Conservation (phyloP, 2,113 vertebrate species). For the Elephas maximus region DNA sequence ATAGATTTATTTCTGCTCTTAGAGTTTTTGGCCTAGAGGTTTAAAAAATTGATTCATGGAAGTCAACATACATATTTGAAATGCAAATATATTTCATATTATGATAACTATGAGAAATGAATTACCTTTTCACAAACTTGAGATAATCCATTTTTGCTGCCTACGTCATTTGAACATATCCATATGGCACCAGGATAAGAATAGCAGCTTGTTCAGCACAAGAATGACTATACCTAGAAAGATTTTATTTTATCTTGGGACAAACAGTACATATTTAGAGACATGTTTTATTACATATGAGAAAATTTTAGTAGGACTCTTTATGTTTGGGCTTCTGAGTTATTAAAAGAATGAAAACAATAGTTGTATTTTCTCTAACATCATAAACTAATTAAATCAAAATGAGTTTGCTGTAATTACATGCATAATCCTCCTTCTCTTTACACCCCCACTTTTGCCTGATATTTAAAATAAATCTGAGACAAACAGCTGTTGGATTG, state of each 20-base stretch:
- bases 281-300: slow-evolving; percentile 74
- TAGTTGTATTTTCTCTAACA: slow-evolving; percentile 75
- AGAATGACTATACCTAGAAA: slow-evolving; percentile 82
- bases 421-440: slow-evolving; percentile 71
- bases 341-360: slow-evolving; percentile 82
- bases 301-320: slow-evolving; percentile 73
- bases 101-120: slow-evolving; percentile 75
- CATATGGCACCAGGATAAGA: slow-evolving; percentile 79
- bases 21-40: slow-evolving; percentile 69
- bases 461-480: slow-evolving; percentile 78
- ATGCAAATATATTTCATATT: slow-evolving; percentile 77
- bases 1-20: slow-evolving; percentile 54
- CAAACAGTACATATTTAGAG: slow-evolving; percentile 78
- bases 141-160: slow-evolving; percentile 83
- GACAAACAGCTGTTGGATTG: slow-evolving; percentile 68
- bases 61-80: slow-evolving; percentile 68
- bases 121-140: slow-evolving; percentile 75
- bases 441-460: slow-evolving; percentile 63
- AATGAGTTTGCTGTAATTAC: slow-evolving; percentile 73
- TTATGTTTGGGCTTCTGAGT: slow-evolving; percentile 69
- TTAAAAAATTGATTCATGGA: slow-evolving; percentile 69
- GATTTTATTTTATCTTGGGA: slow-evolving; percentile 77
- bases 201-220: slow-evolving; percentile 78
- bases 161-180: slow-evolving; percentile 77
- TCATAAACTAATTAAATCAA: slow-evolving; percentile 75